Base-by-base conservation (phyloP, 2,888 invertebrate species). In the Morpho deidamia region DNA sequence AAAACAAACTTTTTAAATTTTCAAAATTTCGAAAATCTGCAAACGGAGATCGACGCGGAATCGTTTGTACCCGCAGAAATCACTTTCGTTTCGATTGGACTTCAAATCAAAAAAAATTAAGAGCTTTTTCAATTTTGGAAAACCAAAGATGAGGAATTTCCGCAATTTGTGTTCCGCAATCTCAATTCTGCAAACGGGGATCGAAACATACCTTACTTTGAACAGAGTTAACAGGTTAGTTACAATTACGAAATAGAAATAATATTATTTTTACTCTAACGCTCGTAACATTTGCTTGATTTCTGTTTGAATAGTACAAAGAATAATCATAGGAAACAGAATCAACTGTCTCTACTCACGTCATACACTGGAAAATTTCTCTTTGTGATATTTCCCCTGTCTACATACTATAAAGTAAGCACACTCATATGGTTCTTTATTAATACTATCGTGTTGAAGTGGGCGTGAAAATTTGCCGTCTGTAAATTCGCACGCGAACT, bases 351-450 rank as follows among this genome's bases (percentile, higher is more conserved):
- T 34, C 42, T 51, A 51, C 51, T 55, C 46, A 51, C 35, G 54
- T 47, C 44, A 40, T 51, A 51, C 38, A 38, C 33, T 54, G 54
- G 47, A 47, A 54, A 54, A 51, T 51, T 55, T 54, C 47, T 37
- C 34, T 54, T 48, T 47, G 44, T 51, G 51, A 54, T 44, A 57
- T 54, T 51, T 57, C 47, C 53, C 47, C 40, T 44, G 40, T 42
- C 42, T 48, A 39, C 47, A 10, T 7, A 9, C n/a, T 23, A 11
- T 32, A 9, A 7, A n/a, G 9, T 8, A 8, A 8, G 7, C 7
- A 34, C 14, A 33, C 23, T 11, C 23, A 10, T 39, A 23, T 46
- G 11, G 14, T 39, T 47, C 32, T 38, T 47, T 47, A 47, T 32
- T 47, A 38, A 11, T 14, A 45, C 45, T 14, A 23, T 37, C 14